Base-by-base conservation (phyloP, 1,140 invertebrate genomes). In the Hylyphantes graminicola region DNA sequence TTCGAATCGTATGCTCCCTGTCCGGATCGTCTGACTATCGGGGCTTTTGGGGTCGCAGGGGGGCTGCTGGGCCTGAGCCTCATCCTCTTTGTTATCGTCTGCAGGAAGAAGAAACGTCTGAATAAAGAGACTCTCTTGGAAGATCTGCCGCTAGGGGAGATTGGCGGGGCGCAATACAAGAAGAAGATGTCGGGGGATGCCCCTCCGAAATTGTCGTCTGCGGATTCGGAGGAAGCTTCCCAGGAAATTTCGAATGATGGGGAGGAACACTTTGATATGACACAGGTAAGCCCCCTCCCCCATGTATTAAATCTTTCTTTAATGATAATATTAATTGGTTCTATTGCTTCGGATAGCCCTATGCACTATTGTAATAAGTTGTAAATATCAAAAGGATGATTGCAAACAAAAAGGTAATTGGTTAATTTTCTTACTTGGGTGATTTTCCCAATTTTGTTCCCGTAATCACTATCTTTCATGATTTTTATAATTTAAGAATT, bases 231-330 rank as follows among this genome's bases (percentile, higher is more conserved):
- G 35, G 77, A 57, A 51, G 57, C 79, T 59, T 67, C 35, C 35
- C 35, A 35, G 35, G 35, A 1, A 35, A 35, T 57, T 12, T 9
- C 57, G 3, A 63, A 53, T 17, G 59, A 54, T 53, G 65, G 50
- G 1, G 79, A 13, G 50, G 77, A 65, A 9, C 12, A 19, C 2
- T 80, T 80, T 53, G 77, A 65, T 4, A 59, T 80, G 77, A 80
- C 65, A 57, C 77, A 80, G 61, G 77, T 80, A 70, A 57, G 54
- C 50, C 5, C 15, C 70, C 59, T 9, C 55, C n/a, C 1, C 35
- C 35, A 35, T 35, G 35, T 1, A 35, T 35, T 2, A 35, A 35
- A 1, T 35, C 35, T 35, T 35, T 35, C 5, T 35, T 35, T 35
- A 35, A 35, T 35, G 35, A 35, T 1, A 35, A 35, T 35, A 35